Evolutionary conservation across 2,888 invertebrate genomes (phyloP).

Genomic region (Steromphala cineraria): DNA sequence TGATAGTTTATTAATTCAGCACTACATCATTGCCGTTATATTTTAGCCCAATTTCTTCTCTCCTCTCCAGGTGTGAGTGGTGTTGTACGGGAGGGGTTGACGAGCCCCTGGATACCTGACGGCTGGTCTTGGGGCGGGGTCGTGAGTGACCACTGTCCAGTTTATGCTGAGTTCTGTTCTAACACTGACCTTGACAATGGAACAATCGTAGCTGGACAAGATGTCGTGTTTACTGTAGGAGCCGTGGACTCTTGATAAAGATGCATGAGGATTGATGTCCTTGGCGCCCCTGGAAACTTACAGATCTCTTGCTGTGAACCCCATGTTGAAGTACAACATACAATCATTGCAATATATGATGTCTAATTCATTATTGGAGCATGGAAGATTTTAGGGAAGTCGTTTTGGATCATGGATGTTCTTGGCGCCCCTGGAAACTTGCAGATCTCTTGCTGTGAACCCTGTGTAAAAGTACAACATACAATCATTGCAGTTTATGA

Average conservation of each 20-base stretch:
- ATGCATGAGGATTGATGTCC: too few species aligned
- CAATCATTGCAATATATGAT: too few species aligned
- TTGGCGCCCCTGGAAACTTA: background rate
- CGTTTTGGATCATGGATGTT: too few species aligned
- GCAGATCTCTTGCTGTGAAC: background rate
- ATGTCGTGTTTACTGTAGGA: slow-evolving; percentile 49
- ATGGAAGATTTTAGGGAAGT: too few species aligned
- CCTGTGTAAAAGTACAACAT: too few species aligned
- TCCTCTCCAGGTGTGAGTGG: slow-evolving; percentile 74
- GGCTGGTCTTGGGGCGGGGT: slow-evolving; percentile 90
- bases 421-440: background rate
- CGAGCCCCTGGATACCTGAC: slow-evolving; percentile 87
- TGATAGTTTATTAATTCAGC: too few species aligned
- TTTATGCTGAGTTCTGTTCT: slow-evolving; percentile 83
- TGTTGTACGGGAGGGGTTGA: slow-evolving; percentile 83
- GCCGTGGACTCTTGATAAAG: slow-evolving; percentile 23
- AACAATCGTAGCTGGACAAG: slow-evolving; percentile 45
- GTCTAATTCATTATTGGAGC: too few species aligned
- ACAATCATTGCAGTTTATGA: too few species aligned
- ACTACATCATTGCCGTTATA: too few species aligned
- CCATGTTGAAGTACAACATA: too few species aligned
- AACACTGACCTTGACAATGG: slow-evolving; percentile 58
- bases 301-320: background rate
- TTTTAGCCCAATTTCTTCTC: too few species aligned
- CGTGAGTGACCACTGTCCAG: slow-evolving; percentile 84